A percentile compares a stretch with the other conserved stretches of the same genome.
Conservation (phyloP, 2,888 invertebrate genomes). For the Rambutsinella grinnellia region DNA sequence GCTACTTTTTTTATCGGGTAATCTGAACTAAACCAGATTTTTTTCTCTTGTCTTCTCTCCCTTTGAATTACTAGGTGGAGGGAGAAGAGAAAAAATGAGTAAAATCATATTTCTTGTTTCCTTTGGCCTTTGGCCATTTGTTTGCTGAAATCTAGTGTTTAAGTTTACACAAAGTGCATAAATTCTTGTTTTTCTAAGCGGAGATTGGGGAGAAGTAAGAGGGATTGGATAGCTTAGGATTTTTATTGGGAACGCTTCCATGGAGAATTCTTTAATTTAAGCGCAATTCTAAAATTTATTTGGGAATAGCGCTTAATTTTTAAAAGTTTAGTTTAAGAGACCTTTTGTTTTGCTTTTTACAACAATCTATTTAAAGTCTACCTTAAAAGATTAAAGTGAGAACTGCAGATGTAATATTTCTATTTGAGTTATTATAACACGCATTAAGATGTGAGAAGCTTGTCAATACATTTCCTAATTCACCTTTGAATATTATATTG, state of each 20-base stretch:
- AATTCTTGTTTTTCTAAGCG: too few relatives aligned
- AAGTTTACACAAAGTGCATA: neutral
- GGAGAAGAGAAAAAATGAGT: neutral
- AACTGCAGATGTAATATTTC: constrained; percentile 46
- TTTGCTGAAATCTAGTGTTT: neutral
- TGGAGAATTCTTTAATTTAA: neutral
- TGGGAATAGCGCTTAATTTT: neutral
- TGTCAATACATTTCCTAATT: too few relatives aligned
- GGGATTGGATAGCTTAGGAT: too few relatives aligned
- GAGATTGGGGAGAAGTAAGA: too few relatives aligned
- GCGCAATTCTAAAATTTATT: neutral
- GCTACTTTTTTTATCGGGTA: neutral
- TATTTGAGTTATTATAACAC: constrained; percentile 7
- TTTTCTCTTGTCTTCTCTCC: neutral
- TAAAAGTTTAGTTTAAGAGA: too few relatives aligned
- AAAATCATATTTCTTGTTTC: neutral
- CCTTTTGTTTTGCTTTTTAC: too few relatives aligned
- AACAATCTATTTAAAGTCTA: too few relatives aligned
- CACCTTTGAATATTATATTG: too few relatives aligned
- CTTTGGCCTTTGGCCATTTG: neutral
- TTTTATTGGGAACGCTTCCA: too few relatives aligned
- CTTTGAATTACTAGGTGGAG: neutral
- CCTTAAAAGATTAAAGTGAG: too few relatives aligned
- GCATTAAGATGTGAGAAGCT: neutral
- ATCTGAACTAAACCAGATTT: neutral